Conservation (phyloP, 2,797 vertebrate species). For the Lagocephalus sceleratus region DNA sequence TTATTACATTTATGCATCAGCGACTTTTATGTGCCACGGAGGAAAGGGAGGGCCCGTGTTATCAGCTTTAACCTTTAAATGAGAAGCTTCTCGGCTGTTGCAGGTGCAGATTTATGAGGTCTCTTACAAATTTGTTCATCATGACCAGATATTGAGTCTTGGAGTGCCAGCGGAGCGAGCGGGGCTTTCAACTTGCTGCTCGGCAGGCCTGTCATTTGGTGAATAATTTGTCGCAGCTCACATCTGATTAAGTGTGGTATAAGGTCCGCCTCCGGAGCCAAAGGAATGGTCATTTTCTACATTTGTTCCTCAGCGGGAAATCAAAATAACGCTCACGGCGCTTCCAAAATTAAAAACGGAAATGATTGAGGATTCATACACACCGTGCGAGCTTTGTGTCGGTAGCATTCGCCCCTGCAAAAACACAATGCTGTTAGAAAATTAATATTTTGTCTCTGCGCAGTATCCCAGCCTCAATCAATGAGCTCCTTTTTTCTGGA, state of each 20-base stretch:
- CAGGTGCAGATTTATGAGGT: conserved; percentile 44
- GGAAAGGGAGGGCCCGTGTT: conserved; percentile 5
- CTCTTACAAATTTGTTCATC: conserved; percentile 36
- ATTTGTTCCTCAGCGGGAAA: not conserved
- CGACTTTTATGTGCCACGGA: conserved; percentile 25
- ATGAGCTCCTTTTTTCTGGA: conserved; percentile 66
- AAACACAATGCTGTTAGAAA: conserved; percentile 58
- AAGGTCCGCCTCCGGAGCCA: conserved; percentile 6
- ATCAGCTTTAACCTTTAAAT: conserved; percentile 27
- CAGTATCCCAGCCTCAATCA: conserved; percentile 60
- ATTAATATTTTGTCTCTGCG: conserved; percentile 57
- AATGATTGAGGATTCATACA: not conserved
- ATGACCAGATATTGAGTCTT: conserved; percentile 42
- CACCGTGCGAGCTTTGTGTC: not conserved
- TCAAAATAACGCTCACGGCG: not conserved
- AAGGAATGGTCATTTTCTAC: conserved; percentile 15
- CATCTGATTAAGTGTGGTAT: conserved; percentile 38
- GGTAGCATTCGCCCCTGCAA: conserved; percentile 4
- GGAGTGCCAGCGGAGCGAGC: conserved; percentile 16
- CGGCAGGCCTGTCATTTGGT: conserved; percentile 29
- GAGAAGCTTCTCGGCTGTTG: conserved; percentile 16
- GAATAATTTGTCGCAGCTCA: conserved; percentile 31
- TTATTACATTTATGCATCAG: conserved; percentile 31
- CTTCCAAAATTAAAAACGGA: not conserved
- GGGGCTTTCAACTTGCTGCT: conserved; percentile 20